Conservation (phyloP, 2,113 vertebrate genomes). For the Noctilio leporinus region DNA sequence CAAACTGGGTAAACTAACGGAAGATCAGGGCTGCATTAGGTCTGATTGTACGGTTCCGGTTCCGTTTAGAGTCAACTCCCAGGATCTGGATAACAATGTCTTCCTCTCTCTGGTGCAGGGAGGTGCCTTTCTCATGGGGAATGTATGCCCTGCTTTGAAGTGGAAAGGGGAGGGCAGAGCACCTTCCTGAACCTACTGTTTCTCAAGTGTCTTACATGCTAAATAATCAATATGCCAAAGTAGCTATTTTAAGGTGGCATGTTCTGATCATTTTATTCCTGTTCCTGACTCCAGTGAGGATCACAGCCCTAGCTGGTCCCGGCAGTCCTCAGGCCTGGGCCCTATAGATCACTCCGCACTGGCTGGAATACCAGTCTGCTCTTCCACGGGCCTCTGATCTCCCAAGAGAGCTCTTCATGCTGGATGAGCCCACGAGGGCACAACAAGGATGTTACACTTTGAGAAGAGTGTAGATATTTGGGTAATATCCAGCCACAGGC, state of each 20-base stretch:
- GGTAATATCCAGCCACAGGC: conserved; percentile 40
- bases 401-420: background rate
- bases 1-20: background rate
- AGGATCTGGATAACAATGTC: background rate
- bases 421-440: background rate
- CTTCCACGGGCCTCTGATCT: background rate
- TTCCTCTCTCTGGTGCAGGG: background rate
- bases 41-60: background rate
- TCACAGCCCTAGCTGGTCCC: background rate
- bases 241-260: background rate
- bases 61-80: background rate
- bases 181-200: background rate
- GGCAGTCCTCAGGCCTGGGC: background rate
- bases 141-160: background rate
- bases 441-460: background rate
- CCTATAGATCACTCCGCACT: background rate
- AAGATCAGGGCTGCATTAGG: background rate
- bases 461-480: background rate
- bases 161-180: background rate
- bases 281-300: background rate
- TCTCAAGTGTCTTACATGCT: background rate
- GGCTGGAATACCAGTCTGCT: background rate
- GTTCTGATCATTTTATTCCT: background rate
- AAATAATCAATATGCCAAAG: background rate
- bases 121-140: background rate